phyloP scores from a whole-genome alignment of 2,797 vertebrate genomes.

The Antennarius maculatus region DNA sequence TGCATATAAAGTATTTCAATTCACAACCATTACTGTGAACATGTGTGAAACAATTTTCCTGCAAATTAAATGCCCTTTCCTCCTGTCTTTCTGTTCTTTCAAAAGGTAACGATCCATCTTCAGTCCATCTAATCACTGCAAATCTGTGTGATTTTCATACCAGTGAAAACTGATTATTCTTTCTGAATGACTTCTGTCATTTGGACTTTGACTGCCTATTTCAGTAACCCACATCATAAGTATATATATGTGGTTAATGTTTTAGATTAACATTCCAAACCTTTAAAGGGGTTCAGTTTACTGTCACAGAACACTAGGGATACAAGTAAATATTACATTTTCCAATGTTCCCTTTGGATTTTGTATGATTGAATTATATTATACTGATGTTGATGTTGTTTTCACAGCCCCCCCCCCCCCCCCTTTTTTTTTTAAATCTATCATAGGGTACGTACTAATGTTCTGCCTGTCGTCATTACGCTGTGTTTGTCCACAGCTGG shows the following conservation, averaged over 20 bases:
- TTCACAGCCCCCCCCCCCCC: background rate
- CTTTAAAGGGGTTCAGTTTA: background rate
- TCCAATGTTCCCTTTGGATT: background rate
- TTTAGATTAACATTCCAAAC: background rate
- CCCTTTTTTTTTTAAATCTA: background rate
- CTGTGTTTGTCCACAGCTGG: constrained; percentile 4
- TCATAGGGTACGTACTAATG: background rate
- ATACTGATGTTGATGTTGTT: constrained; percentile 5
- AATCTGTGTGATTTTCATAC: background rate
- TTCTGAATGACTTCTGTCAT: background rate
- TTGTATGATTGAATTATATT: background rate
- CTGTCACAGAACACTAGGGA: background rate
- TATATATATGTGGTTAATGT: background rate
- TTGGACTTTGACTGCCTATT: background rate
- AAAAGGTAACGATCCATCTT: too few species aligned
- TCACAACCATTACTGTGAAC: background rate
- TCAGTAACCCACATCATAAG: background rate
- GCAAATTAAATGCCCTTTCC: too few species aligned
- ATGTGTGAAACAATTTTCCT: too few species aligned
- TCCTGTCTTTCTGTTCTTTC: too few species aligned
- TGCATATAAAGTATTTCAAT: background rate
- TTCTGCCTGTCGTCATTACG: constrained; percentile 6
- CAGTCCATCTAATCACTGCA: background rate
- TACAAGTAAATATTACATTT: background rate
- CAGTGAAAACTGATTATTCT: too few species aligned